Conservation (phyloP, 1,140 invertebrate species). For the Amyelois transitella region DNA sequence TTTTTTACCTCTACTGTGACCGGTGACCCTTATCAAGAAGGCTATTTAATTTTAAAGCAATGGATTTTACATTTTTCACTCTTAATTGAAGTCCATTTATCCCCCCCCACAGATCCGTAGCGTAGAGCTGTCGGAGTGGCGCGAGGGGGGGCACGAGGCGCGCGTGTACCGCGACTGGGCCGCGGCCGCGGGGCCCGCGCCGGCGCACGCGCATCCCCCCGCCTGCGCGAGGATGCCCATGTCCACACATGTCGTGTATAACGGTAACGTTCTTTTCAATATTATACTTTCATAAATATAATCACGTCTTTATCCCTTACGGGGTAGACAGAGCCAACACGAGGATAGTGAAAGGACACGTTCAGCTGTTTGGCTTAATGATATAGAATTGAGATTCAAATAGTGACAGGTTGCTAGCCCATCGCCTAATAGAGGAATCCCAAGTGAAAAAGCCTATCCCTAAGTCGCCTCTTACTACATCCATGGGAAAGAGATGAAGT, state of each 20-base stretch:
- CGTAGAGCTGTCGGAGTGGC: constrained; percentile 60
- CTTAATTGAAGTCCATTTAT: background rate
- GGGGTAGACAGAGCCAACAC: too few relatives aligned
- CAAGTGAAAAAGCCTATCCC: too few relatives aligned
- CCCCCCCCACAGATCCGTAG: constrained; percentile 32
- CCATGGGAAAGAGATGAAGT: too few relatives aligned
- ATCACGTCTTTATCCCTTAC: background rate
- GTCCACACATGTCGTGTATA: constrained; percentile 35
- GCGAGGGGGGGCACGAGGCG: constrained; percentile 28
- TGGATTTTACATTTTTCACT: background rate
- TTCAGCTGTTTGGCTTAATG: too few relatives aligned
- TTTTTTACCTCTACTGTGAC: too few relatives aligned
- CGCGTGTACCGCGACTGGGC: constrained; percentile 66
- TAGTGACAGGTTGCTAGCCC: too few relatives aligned
- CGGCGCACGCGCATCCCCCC: constrained; percentile 59
- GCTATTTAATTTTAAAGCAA: too few relatives aligned
- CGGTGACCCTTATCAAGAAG: too few relatives aligned
- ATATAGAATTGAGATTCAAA: too few relatives aligned
- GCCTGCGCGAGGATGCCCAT: constrained; percentile 66
- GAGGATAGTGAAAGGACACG: too few relatives aligned
- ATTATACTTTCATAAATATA: background rate
- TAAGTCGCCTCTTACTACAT: too few relatives aligned
- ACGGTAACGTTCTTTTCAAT: constrained; percentile 17
- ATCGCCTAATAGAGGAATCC: too few relatives aligned
- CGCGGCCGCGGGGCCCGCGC: constrained; percentile 18